Conservation (phyloP, 2,113 vertebrate species). For the Triplophysa tibetana region DNA sequence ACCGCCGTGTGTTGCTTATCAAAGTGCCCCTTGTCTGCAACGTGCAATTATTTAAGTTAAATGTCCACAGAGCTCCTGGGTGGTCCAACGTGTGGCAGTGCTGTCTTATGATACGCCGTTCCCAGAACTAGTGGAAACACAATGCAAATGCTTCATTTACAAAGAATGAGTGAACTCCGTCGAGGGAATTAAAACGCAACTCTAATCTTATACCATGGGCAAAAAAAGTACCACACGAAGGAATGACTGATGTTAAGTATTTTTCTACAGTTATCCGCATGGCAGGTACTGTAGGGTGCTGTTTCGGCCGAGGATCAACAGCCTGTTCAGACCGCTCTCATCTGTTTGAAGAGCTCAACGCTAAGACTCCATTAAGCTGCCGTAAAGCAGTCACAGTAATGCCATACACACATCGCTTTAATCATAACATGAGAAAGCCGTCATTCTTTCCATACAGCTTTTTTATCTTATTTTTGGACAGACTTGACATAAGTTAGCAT, state of each 20-base stretch:
- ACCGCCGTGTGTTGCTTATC: slow-evolving; percentile 64
- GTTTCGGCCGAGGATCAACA: slow-evolving; percentile 70
- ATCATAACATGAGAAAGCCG: neutral
- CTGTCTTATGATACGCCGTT: slow-evolving; percentile 63
- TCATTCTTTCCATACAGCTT: slow-evolving; percentile 1
- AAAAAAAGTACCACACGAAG: too few species aligned
- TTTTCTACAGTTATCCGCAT: neutral
- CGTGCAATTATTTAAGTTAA: slow-evolving; percentile 57
- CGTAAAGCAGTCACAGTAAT: slow-evolving; percentile 61
- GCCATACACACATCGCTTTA: neutral
- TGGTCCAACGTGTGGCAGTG: slow-evolving; percentile 69
- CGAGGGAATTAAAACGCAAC: slow-evolving; percentile 28
- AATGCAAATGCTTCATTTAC: slow-evolving; percentile 68
- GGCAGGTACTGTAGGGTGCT: slow-evolving; percentile 54
- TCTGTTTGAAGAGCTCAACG: slow-evolving; percentile 70
- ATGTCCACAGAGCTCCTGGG: slow-evolving; percentile 62
- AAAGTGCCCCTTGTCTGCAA: slow-evolving; percentile 56
- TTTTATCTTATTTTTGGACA: neutral
- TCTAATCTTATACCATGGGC: neutral
- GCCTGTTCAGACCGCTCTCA: slow-evolving; percentile 54
- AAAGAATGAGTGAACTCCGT: slow-evolving; percentile 40
- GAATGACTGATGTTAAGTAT: neutral
- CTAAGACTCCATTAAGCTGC: slow-evolving; percentile 13
- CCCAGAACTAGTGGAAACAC: slow-evolving; percentile 68
- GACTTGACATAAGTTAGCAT: neutral